phyloP scores from a whole-genome alignment of 2,888 invertebrate species.

The Xestia sexstrigata region DNA sequence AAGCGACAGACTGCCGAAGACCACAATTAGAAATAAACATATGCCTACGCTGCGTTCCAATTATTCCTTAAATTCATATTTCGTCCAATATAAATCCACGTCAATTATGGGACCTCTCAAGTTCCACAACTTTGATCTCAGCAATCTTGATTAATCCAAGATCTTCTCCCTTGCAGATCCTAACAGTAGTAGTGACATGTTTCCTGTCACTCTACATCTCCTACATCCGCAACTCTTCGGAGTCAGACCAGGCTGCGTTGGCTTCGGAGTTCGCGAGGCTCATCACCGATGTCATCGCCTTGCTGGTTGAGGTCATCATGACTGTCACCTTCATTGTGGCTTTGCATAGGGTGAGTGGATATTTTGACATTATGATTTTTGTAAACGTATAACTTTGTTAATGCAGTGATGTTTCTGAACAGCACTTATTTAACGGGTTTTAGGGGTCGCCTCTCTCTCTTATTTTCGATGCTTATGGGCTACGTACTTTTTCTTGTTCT shows the following conservation, averaged over 20 bases:
- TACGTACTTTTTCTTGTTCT: neutral
- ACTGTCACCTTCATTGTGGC: slow-evolving; percentile 82
- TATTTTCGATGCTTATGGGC: neutral
- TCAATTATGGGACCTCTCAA: neutral
- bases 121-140: neutral
- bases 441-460: too few species aligned
- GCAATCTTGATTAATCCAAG: neutral
- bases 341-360: slow-evolving; percentile 79
- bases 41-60: too few species aligned
- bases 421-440: too few species aligned
- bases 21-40: too few species aligned
- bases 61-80: neutral
- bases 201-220: slow-evolving; percentile 84
- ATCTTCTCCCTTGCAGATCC: slow-evolving; percentile 75
- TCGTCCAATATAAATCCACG: neutral
- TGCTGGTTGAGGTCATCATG: slow-evolving; percentile 81
- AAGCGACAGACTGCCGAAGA: neutral
- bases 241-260: slow-evolving; percentile 69
- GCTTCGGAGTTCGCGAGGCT: slow-evolving; percentile 81
- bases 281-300: slow-evolving; percentile 80
- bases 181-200: slow-evolving; percentile 80
- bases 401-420: too few species aligned
- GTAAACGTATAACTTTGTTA: too few species aligned
- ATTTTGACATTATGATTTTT: neutral
- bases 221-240: slow-evolving; percentile 74